Evolutionary conservation across 2,113 vertebrate species (phyloP).

Genomic region (Colaptes auratus): DNA sequence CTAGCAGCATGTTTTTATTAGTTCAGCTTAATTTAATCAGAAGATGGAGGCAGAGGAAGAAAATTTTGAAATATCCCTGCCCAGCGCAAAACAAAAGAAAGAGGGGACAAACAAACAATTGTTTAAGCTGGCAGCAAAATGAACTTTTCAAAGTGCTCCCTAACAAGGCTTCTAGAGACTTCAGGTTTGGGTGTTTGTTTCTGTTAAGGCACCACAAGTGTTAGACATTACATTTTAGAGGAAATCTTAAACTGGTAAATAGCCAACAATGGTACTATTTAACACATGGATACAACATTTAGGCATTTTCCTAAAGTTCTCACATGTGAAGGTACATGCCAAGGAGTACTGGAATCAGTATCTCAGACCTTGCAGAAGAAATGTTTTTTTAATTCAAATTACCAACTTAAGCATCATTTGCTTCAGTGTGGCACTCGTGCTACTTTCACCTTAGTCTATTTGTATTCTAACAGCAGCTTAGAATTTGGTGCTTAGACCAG

Average conservation of each 20-base stretch:
- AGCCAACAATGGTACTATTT: background rate
- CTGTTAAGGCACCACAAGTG: background rate
- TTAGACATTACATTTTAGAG: background rate
- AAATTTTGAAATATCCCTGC: background rate
- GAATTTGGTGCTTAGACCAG: background rate
- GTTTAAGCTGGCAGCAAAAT: background rate
- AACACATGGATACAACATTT: accelerated
- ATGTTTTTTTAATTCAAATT: background rate
- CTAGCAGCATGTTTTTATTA: background rate
- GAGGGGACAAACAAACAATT: background rate
- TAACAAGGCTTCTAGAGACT: background rate
- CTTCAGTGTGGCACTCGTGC: no score
- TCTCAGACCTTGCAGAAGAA: background rate
- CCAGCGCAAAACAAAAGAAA: background rate
- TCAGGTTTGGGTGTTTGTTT: background rate
- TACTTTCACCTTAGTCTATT: background rate
- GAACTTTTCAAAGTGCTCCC: background rate
- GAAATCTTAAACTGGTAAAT: background rate
- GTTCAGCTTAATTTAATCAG: background rate
- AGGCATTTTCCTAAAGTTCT: background rate
- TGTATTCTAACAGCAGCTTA: background rate
- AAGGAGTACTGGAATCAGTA: background rate
- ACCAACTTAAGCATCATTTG: background rate
- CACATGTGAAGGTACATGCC: background rate
- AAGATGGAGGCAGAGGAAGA: background rate